Conservation (phyloP, 2,113 vertebrate species). For the Salvator merianae region DNA sequence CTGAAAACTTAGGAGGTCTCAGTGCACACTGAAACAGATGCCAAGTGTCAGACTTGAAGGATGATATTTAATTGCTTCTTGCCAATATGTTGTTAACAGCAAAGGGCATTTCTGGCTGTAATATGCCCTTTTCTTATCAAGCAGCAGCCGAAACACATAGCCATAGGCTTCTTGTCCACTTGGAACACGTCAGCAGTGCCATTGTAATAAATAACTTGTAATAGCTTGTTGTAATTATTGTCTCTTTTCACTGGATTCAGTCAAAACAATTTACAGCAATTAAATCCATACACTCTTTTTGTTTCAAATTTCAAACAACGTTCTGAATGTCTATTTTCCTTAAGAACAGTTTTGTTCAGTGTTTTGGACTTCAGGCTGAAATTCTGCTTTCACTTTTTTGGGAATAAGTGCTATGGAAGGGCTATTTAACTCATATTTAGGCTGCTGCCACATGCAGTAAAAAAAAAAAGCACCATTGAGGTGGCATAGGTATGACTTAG, state of each 20-base stretch:
- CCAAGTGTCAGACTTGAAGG: constrained; percentile 57
- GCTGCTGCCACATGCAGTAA: too few species aligned
- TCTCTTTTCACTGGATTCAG: background rate
- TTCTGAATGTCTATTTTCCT: background rate
- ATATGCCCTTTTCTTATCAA: constrained; percentile 19
- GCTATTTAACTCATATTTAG: background rate
- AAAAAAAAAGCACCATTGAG: too few species aligned
- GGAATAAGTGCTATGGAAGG: background rate
- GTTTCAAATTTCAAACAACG: background rate
- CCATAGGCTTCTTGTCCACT: background rate
- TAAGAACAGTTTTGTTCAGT: background rate
- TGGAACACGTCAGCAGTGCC: background rate
- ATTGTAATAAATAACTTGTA: background rate
- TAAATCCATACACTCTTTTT: too few species aligned
- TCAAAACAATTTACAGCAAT: background rate
- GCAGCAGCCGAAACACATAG: background rate
- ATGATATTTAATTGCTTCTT: constrained; percentile 62
- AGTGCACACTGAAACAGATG: constrained; percentile 55
- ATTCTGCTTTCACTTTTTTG: too few species aligned
- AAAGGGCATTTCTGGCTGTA: constrained; percentile 12
- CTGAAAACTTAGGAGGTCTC: constrained; percentile 47
- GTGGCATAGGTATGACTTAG: too few species aligned
- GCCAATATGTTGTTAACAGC: background rate
- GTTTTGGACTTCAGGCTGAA: background rate
- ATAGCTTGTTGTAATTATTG: too few species aligned